Percentiles rank a stretch among this genome's conserved stretches.
phyloP scores from a whole-genome alignment of 2,888 invertebrate species.

The Chrysolina americana region DNA sequence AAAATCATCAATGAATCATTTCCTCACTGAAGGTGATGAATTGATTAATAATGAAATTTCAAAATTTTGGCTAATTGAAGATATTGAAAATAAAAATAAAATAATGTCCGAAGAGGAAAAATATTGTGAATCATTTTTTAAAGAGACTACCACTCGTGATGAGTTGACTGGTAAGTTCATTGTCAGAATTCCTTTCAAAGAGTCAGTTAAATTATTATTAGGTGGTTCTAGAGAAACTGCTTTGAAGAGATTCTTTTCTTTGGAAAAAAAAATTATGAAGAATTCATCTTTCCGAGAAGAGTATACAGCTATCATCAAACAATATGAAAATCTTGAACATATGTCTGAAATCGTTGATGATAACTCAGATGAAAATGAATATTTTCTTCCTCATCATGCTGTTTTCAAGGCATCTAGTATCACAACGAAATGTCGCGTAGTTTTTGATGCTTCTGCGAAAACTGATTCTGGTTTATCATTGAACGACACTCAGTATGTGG shows the following conservation, averaged over 20 bases:
- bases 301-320: not conserved
- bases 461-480: conserved; percentile 42
- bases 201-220: not conserved
- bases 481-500: conserved; percentile 47
- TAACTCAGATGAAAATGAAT: conserved; percentile 17
- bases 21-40: not conserved
- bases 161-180: not conserved
- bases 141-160: not conserved
- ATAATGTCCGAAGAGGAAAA: not conserved
- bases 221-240: not conserved
- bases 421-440: conserved; percentile 54
- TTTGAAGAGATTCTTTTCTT: not conserved
- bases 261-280: not conserved
- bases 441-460: conserved; percentile 51
- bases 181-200: not conserved
- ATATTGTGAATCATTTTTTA: not conserved
- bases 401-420: conserved; percentile 49
- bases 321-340: not conserved
- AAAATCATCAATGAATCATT: not conserved
- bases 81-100: not conserved
- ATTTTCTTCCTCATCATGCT: conserved; percentile 55
- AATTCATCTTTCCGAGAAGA: not conserved
- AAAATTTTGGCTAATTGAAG: not conserved
- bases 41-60: not conserved
- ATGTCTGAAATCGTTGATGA: conserved; percentile 9